Evolutionary conservation across 2,113 vertebrate genomes (phyloP).

Genomic region (Aythya baeri): DNA sequence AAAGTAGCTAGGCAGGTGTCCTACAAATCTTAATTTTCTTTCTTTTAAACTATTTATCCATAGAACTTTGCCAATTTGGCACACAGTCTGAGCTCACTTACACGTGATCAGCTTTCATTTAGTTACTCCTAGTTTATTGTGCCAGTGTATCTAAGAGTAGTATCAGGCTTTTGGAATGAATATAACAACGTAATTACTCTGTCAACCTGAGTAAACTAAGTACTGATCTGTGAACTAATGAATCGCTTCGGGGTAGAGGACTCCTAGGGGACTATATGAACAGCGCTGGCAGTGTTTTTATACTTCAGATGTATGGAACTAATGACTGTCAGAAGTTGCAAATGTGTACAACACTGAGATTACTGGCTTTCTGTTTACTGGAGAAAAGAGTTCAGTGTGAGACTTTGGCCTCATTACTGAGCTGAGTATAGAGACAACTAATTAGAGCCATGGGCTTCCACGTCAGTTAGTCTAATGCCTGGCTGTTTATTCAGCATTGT

Average conservation of each 20-base stretch:
- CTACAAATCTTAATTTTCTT: background rate
- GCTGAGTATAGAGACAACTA: background rate
- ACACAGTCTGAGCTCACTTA: background rate
- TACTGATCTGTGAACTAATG: background rate
- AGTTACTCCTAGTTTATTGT: background rate
- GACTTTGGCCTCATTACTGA: background rate
- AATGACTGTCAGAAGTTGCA: background rate
- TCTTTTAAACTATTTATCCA: background rate
- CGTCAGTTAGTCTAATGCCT: background rate
- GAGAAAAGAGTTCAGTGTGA: background rate
- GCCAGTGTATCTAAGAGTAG: background rate
- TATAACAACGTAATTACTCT: background rate
- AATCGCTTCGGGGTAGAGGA: background rate
- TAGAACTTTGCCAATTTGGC: background rate
- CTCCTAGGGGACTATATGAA: background rate
- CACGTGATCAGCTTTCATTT: background rate
- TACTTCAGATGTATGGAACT: background rate
- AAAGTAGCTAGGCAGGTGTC: background rate
- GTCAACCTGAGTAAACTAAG: background rate
- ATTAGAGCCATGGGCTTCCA: background rate
- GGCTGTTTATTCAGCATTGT: background rate
- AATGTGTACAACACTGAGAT: background rate
- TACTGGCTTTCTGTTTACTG: background rate
- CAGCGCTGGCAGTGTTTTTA: background rate
- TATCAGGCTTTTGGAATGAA: background rate